These are phyloP conservation scores for Hyperopisus bebe DNA, from an alignment of 2,113 vertebrate species.

Conservation along the genomic window DNA sequence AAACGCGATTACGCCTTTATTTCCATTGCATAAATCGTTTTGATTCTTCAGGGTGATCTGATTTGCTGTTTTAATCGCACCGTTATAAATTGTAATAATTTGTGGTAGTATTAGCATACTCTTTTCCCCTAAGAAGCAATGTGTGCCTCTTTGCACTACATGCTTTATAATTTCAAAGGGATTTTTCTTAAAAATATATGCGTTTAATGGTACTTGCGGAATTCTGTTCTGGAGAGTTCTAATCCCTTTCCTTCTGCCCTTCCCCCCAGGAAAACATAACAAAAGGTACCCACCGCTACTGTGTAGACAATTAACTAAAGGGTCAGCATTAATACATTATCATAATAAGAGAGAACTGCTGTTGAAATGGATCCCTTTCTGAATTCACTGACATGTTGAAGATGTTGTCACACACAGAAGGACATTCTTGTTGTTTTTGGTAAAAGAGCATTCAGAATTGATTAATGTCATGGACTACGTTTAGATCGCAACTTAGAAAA, in stretches of 20 bases:
- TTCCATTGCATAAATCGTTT: not conserved
- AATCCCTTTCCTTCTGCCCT: constrained; percentile 24
- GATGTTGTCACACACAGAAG: constrained; percentile 39
- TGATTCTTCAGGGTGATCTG: not conserved
- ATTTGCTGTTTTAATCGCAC: not conserved
- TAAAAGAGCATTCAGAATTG: constrained; percentile 48
- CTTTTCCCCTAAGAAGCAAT: not conserved
- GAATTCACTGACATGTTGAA: constrained; percentile 43
- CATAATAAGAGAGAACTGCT: constrained; percentile 57
- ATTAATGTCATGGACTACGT: constrained; percentile 1
- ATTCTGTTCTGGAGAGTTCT: constrained; percentile 20
- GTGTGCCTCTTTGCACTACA: not conserved
- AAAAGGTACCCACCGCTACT: constrained; percentile 61
- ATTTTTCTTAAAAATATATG: constrained; percentile 30
- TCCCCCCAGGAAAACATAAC: constrained; percentile 41
- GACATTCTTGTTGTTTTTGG: constrained; percentile 53
- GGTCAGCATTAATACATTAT: constrained; percentile 63
- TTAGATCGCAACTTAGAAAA: not conserved
- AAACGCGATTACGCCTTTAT: not conserved
- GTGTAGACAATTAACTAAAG: constrained; percentile 62
- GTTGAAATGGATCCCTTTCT: constrained; percentile 49
- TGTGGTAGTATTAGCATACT: constrained; percentile 28
- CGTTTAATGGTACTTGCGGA: constrained; percentile 18
- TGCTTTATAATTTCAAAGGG: not conserved
- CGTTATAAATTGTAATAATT: constrained; percentile 1